Evolutionary conservation across 2,888 invertebrate species (phyloP), one percentile per base, ranked within the genome.

Genomic region (Tetragonula carbonaria): DNA sequence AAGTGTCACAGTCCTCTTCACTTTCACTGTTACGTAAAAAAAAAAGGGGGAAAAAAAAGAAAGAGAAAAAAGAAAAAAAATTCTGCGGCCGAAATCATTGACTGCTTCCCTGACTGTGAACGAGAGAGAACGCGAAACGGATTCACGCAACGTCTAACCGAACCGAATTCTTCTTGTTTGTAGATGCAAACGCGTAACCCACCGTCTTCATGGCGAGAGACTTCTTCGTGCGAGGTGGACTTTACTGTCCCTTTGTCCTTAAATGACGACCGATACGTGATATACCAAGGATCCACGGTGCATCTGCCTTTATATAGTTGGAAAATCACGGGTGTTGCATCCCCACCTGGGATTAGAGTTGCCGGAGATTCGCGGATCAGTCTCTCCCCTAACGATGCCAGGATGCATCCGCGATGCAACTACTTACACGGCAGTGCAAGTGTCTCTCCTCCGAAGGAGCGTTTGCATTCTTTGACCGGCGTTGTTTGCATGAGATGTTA

Each of bases 291-390:
- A 92, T 93, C 88, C 88, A 80, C 91, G 82, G 86, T 85, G 91
- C 90, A 91, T 91, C 91, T 88, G 93, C 90, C 94, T 94, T 94
- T 94, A 93, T 94, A 94, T 94, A 94, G 91, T 88, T 90, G 92
- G 92, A 92, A 92, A 93, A 93, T 93, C 91, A 89, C 87, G 86
- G 87, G 86, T 87, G 78, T 80, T 90, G 87, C 89, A 89, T 90
- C 91, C 93, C 93, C 89, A 86, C 89, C 74, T 81, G 87, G 66
- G 67, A 76, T 63, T 84, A 71, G 78, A 68, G 74, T 65, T 68
- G 63, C 68, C 67, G 78, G 80, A 86, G 86, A 88, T 84, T 82
- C 84, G 81, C 86, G 74, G 85, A 85, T 80, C 78, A 70, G 81
- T 87, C 87, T 86, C 82, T 88, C 87, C 86, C 88, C 85, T 87